phyloP scores from a whole-genome alignment of 1,140 invertebrate species.

The Wiebesia pumilae region DNA sequence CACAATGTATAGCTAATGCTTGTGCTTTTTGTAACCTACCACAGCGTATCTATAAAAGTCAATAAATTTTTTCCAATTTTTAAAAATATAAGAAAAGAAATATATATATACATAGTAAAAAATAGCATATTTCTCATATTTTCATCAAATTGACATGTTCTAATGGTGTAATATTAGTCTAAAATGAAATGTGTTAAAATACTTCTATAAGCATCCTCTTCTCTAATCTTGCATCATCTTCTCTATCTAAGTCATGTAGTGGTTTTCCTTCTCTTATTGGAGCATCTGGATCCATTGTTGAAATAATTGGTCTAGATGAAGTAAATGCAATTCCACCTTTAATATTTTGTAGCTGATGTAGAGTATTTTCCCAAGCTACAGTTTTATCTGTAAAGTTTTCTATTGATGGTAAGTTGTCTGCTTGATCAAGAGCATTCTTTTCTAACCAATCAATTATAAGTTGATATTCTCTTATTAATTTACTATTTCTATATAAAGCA shows the following conservation, averaged over 20 bases:
- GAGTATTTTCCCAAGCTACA: conserved; percentile 93
- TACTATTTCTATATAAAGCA: conserved; percentile 80
- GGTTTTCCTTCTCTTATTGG: conserved; percentile 85
- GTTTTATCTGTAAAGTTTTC: conserved; percentile 85
- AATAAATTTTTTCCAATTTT: conserved; percentile 9
- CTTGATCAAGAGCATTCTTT: conserved; percentile 84
- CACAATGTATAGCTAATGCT: conserved; percentile 86
- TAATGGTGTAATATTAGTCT: too few relatives aligned
- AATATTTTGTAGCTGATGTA: conserved; percentile 84
- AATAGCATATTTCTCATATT: too few relatives aligned
- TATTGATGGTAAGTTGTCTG: conserved; percentile 78
- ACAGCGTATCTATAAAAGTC: conserved; percentile 82
- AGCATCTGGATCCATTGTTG: conserved; percentile 94
- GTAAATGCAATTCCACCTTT: conserved; percentile 75
- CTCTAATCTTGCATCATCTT: conserved; percentile 88
- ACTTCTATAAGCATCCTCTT: conserved; percentile 75
- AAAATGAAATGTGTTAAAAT: conserved; percentile 41
- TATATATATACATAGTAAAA: too few relatives aligned
- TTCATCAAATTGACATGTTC: too few relatives aligned
- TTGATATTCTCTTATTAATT: conserved; percentile 85
- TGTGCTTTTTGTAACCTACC: conserved; percentile 90
- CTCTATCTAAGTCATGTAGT: conserved; percentile 91
- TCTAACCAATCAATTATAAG: conserved; percentile 95
- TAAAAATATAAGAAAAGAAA: neutral
- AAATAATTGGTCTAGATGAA: conserved; percentile 79